These are phyloP conservation scores for Sebastolobus altivelis DNA, from an alignment of 2,797 vertebrate species.

Conservation along the genomic window DNA sequence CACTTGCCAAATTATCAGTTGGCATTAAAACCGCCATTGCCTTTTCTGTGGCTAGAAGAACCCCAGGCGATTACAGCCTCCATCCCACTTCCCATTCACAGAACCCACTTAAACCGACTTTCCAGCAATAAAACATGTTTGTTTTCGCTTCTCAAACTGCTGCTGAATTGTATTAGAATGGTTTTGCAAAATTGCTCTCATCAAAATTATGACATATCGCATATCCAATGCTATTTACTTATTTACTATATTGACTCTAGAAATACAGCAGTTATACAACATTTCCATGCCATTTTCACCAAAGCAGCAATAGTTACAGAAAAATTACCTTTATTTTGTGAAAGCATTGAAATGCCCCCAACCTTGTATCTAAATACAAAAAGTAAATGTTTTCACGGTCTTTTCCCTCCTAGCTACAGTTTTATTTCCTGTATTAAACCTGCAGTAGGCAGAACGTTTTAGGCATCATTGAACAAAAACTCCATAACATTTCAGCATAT, in stretches of 20 bases:
- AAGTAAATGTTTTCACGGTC: neutral
- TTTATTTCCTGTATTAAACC: conserved; percentile 10
- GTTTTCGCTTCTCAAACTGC: conserved; percentile 13
- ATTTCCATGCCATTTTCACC: neutral
- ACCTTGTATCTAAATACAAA: neutral
- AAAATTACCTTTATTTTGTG: neutral
- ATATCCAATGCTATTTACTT: neutral
- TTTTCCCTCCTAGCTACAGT: neutral
- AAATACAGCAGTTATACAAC: neutral
- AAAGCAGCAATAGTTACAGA: neutral
- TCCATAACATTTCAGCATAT: too few relatives aligned
- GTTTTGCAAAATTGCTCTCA: neutral
- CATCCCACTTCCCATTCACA: conserved; percentile 9
- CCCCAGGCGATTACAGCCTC: conserved; percentile 20
- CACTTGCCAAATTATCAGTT: conserved; percentile 34
- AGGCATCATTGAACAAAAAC: too few relatives aligned
- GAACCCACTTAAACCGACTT: conserved; percentile 22
- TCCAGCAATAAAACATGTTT: conserved; percentile 2
- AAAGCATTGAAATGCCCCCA: neutral
- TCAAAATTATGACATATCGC: neutral
- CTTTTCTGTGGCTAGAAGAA: conserved; percentile 33
- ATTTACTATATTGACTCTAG: neutral
- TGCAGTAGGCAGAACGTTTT: too few relatives aligned
- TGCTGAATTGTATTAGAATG: neutral
- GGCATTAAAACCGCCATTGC: conserved; percentile 25